Base-by-base conservation (phyloP, 2,113 vertebrate genomes). In the Dasyprocta punctata region DNA sequence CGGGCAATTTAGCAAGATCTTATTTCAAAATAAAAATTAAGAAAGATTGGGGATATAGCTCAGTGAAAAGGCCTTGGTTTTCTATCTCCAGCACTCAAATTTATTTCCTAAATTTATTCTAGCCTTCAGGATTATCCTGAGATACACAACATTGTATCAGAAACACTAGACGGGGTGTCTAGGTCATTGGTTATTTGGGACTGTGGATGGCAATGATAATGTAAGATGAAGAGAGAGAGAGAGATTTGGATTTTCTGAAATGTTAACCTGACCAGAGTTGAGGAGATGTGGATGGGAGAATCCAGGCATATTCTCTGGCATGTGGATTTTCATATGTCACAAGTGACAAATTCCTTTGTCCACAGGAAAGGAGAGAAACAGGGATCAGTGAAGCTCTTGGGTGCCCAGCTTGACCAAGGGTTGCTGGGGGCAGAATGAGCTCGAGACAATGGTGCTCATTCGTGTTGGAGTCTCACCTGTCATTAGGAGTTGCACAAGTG, bases 401-500 rank as follows among this genome's bases (percentile, higher is more conserved):
- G 7, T 61, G 49, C 20, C 36, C 1, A 13, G 28, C 41, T 33
- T 10, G 5, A 3, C 1, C 2, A 0, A 20, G 1, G 4, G 8
- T 5, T 26, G 52, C 3, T 41, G 6, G 24, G 30, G 63, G 41
- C 16, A 13, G 26, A 85, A 58, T 1, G 1, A 3, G 3, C 58
- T 93, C 65, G 1, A 41, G 86, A 73, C 75, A 88, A 75, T 33
- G n/a, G 80, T n/a, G 7, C 75, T 85, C 13, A 2, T 19, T 12
- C 16, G 41, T 41, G 60, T 78, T 86, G 49, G 22, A 75, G 75
- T 67, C 14, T 67, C 26, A 11, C 12, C 54, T 33, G 14, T 49
- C 78, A n/a, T 7, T 22, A 1, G 0, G 33, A 26, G 47, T 19
- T 78, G 6, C 3, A 4, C 36, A 75, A 73, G n/a, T 67, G 44